These are phyloP conservation scores for Oscheius sp. DNA, from an alignment of 2,888 invertebrate species.

Conservation along the genomic window DNA sequence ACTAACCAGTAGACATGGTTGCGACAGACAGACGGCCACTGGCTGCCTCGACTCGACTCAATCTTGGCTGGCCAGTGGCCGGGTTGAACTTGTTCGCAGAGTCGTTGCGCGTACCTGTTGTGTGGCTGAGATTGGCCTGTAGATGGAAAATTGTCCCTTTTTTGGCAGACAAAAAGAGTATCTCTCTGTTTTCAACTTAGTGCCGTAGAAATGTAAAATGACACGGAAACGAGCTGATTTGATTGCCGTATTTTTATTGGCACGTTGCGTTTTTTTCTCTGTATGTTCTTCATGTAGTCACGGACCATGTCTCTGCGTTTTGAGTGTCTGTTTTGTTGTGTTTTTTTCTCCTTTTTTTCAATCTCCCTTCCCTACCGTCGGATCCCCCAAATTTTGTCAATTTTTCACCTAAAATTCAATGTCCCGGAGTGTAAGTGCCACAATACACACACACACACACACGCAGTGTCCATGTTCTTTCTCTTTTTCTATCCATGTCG, in stretches of 20 bases:
- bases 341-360: slow-evolving; percentile 9
- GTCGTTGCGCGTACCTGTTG: slow-evolving; percentile 26
- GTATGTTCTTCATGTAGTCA: slow-evolving; percentile 32
- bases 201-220: neutral
- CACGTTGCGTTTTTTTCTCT: slow-evolving; percentile 29
- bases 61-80: neutral
- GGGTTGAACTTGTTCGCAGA: slow-evolving; percentile 4
- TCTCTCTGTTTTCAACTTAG: neutral
- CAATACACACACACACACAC: too few relatives aligned
- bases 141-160: slow-evolving; percentile 32
- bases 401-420: neutral
- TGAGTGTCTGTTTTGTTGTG: slow-evolving; percentile 32
- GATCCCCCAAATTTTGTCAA: neutral
- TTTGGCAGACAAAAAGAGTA: neutral
- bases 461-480: too few relatives aligned
- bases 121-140: slow-evolving; percentile 25
- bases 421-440: too few relatives aligned
- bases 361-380: neutral
- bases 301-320: slow-evolving; percentile 31
- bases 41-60: too few relatives aligned
- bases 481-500: neutral
- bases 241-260: slow-evolving; percentile 30
- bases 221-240: neutral
- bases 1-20: slow-evolving; percentile 20
- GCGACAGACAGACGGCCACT: neutral